Base-by-base conservation (phyloP, 1,140 invertebrate genomes). In the Drosophila parabipectinata region DNA sequence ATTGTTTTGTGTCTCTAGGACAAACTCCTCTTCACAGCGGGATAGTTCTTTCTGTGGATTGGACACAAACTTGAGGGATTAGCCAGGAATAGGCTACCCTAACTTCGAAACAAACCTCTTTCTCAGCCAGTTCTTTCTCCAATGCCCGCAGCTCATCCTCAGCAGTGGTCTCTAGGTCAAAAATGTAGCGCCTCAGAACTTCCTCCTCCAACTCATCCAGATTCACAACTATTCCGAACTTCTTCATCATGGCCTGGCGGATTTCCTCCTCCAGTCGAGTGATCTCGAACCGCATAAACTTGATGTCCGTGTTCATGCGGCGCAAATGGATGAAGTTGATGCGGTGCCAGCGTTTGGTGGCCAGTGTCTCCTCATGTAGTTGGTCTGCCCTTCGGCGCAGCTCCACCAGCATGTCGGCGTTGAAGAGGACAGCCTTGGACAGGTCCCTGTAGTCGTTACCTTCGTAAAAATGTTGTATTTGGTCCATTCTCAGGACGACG, bases 331-430 rank as follows among this genome's bases (percentile, higher is more conserved):
- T 76, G 37, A 93, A 91, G 79, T 94, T 93, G 41, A 93, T 92
- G 60, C 80, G 81, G 90, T 93, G 95, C 79, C 94, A 94, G 58
- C 92, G 93, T 64, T 94, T 93, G 72, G 95, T 93, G 3, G 93
- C 89, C 12, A 91, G 75, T 32, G 94, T 95, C 79, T 96, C 95
- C 14, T 94, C 90, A 63, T 95, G 92, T 5, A 96, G 85, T 82
- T 95, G 93, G 45, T 93, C 94, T 12, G 95, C 95, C 77, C 95
- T 92, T 1, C 92, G 92, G 41, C 95, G 94, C 0, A 96, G 90
- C 18, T 93, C 83, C 0, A 92, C 80, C 12, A 96, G 79, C 67
- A 92, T 92, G 3, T 87, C 77, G 53, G 93, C 93, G 72, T 95
- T 94, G 77, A 96, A 96, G 4, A 96, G 91, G 14, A 96, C 83